Base-by-base conservation (phyloP, 2,888 invertebrate species). In the Carcina quercana region DNA sequence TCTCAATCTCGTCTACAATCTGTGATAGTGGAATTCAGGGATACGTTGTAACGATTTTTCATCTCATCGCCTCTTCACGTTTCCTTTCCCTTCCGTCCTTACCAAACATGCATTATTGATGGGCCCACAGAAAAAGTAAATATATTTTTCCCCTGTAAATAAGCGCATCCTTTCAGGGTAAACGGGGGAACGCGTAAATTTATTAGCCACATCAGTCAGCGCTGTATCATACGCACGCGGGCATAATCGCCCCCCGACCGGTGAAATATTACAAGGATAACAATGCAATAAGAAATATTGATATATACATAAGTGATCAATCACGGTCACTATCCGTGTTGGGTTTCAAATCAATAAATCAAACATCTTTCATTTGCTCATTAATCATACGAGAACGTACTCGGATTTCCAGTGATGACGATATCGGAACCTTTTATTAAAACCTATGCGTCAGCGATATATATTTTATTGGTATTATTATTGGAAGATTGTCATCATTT, bases 281-380 rank as follows among this genome's bases (percentile, higher is more conserved):
- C 68, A 72, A 68, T 62, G 63, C 63, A 65, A 64, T 57, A 65
- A 61, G 63, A 65, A 64, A 65, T 62, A 66, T 68, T 58, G 60
- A 64, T 58, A 52, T 50, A 59, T 58, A 55, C 51, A 28, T 13
- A 37, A 35, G 39, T 39, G 40, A 57, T 57, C 51, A 53, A 57
- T 55, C 52, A 51, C 43, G 26, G 11, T 21, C 20, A 10, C 19
- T 28, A 19, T 32, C 46, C 40, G 53, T 58, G 54, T 59, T 52
- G 47, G 51, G 45, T 51, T 49, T 41, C 49, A 40, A 51, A 59
- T 59, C 59, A 59, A 60, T 60, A 53, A 46, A 50, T 53, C 49
- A 52, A 50, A 47, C 40, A 35, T 42, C 42, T 38, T 5, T 34
- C 32, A 50, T 43, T 39, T 41, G 32, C 43, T 46, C 49, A 50